Conservation (phyloP, 2,113 vertebrate species). For the Megalops atlanticus region DNA sequence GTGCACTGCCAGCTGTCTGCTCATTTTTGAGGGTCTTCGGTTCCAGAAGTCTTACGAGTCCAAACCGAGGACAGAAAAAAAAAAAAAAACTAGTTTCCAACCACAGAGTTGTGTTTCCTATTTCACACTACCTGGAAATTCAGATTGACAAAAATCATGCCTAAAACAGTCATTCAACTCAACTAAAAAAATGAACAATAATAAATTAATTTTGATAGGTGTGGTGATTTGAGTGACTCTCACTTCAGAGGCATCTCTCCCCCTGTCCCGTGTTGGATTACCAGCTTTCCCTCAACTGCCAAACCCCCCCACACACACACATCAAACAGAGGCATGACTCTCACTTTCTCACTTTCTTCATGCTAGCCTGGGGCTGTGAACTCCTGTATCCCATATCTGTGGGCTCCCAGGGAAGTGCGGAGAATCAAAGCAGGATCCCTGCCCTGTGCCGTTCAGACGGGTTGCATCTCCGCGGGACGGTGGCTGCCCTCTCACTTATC, state of each 20-base stretch:
- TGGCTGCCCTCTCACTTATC: constrained; percentile 68
- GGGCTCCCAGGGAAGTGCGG: no score
- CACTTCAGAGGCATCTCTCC: background rate
- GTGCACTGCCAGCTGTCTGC: background rate
- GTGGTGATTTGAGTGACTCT: background rate
- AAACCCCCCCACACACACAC: background rate
- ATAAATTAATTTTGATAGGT: no score
- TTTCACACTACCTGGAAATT: background rate
- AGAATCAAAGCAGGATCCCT: no score
- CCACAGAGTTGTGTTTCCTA: background rate
- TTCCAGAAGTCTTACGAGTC: background rate
- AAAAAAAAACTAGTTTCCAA: background rate
- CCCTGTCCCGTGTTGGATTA: background rate
- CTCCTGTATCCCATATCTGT: no score
- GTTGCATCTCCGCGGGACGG: background rate
- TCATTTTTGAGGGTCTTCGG: background rate
- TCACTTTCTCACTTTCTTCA: no score
- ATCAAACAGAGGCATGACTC: no score
- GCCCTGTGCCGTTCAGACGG: no score
- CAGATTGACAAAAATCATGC: background rate
- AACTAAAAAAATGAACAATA: no score
- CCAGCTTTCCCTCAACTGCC: background rate
- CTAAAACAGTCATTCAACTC: background rate
- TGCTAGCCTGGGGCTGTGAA: no score
- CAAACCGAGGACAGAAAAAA: background rate